These are phyloP conservation scores for Nomada lathburiana DNA, from an alignment of 2,888 invertebrate genomes.

Conservation along the genomic window DNA sequence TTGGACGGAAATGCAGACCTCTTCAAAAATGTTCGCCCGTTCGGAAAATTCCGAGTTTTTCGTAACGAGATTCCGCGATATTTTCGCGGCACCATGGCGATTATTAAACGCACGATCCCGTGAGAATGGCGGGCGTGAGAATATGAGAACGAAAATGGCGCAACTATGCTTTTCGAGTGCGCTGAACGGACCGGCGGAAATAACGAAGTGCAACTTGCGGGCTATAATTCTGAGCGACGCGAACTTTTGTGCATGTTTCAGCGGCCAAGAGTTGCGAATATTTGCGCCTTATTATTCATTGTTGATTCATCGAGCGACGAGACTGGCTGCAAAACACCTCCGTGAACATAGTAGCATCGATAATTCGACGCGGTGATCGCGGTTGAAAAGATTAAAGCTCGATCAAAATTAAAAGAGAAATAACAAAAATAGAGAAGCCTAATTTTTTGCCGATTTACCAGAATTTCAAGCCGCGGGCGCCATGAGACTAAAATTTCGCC, in stretches of 20 bases:
- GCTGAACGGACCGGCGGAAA: conserved; percentile 6
- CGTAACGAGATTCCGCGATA: conserved; percentile 34
- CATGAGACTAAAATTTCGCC: conserved; percentile 7
- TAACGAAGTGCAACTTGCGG: conserved; percentile 19
- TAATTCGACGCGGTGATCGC: too few relatives aligned
- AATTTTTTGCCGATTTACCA: not conserved
- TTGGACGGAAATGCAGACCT: not conserved
- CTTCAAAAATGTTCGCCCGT: conserved; percentile 9
- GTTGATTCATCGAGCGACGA: not conserved
- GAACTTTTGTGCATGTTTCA: not conserved
- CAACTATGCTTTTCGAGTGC: not conserved
- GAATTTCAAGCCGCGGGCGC: not conserved
- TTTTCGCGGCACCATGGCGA: not conserved
- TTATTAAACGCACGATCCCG: conserved; percentile 34
- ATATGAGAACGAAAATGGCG: conserved; percentile 31
- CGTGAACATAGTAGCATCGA: too few relatives aligned
- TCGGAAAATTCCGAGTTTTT: conserved; percentile 24
- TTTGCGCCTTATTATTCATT: not conserved
- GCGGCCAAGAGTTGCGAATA: not conserved
- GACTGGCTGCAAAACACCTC: not conserved
- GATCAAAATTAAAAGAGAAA: too few relatives aligned
- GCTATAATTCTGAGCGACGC: not conserved
- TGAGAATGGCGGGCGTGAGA: conserved; percentile 20
- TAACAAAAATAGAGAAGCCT: not conserved
- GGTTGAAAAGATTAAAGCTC: not conserved